Evolutionary conservation across 2,797 vertebrate genomes (phyloP), one percentile per base, ranked within the genome.

Genomic region (Smutsia temminckii): DNA sequence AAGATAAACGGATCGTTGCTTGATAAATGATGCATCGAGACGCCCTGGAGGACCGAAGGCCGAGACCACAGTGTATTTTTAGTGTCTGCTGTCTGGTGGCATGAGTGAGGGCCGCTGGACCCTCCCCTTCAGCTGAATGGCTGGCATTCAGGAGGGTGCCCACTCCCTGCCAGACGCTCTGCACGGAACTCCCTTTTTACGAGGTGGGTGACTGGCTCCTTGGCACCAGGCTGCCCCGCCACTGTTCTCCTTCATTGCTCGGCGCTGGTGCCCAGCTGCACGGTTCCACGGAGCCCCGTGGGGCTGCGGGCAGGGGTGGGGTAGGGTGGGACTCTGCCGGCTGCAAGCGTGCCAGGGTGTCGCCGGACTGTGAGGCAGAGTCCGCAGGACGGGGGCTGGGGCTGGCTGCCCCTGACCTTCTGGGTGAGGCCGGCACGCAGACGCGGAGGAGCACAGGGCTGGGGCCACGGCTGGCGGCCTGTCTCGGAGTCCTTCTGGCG

Each of bases 81-180:
- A 97, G 95, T 42, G 3, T 75, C 53, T 81, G 95, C 90, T 91
- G 96, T 93, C 94, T 93, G 95, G 96, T 93, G 83, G 89, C 93
- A 1, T 94, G 88, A 96, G 89, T 96, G 96, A 93, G 95, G 95
- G 90, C 91, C 93, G 96, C 92, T 97, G 97, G 97, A 94, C 63
- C 64, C 69, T 2, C 57, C 95, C 97, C 96, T 84, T 57, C 74
- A 32, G 49, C 96, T 96, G 95, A 97, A 97, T 97, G 95, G 94
- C 92, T 93, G 94, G 90, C 78, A 96, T 95, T 97, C 96, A 97
- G 88, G 78, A 89, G 59, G 66, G n/a, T 68, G 86, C 92, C 90
- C 81, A 25, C 72, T 93, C 80, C 80, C 93, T 96, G 97, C 97
- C 97, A 97, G 96, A 59, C 57, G 96, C 71, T 87, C 55, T 71